phyloP scores from a whole-genome alignment of 2,113 vertebrate genomes.

The Podarcis raffonei region DNA sequence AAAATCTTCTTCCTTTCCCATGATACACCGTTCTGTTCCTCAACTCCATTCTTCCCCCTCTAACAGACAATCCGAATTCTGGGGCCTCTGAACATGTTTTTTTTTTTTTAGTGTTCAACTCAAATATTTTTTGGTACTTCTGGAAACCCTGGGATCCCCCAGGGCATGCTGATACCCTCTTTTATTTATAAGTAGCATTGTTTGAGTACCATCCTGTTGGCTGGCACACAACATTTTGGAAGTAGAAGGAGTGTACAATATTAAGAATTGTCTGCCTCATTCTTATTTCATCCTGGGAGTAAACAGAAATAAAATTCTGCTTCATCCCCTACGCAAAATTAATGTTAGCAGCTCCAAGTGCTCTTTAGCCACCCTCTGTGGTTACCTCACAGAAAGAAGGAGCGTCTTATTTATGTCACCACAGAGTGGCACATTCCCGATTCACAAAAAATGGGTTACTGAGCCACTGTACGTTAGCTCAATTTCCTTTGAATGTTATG shows the following conservation, averaged over 20 bases:
- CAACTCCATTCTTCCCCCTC: neutral
- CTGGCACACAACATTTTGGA: no score
- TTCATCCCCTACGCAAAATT: neutral
- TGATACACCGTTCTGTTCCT: no score
- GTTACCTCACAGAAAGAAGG: neutral
- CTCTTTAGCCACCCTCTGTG: neutral
- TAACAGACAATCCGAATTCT: neutral
- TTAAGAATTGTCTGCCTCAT: neutral
- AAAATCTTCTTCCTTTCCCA: no score
- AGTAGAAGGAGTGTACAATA: neutral
- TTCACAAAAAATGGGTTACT: neutral
- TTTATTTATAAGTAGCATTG: neutral
- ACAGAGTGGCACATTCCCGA: neutral
- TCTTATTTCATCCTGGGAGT: neutral
- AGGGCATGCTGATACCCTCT: neutral
- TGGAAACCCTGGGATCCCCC: neutral
- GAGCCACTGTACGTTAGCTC: neutral
- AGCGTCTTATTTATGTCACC: neutral
- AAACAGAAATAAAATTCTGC: neutral
- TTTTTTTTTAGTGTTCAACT: neutral
- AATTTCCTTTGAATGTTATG: conserved; percentile 19
- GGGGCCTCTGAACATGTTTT: no score
- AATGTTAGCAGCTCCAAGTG: neutral
- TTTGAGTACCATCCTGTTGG: no score
- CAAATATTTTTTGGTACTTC: neutral